Percentiles rank a stretch among this genome's conserved stretches.
These are phyloP conservation scores for Aphidoletes aphidimyza DNA, from an alignment of 2,888 invertebrate species.

Conservation along the genomic window DNA sequence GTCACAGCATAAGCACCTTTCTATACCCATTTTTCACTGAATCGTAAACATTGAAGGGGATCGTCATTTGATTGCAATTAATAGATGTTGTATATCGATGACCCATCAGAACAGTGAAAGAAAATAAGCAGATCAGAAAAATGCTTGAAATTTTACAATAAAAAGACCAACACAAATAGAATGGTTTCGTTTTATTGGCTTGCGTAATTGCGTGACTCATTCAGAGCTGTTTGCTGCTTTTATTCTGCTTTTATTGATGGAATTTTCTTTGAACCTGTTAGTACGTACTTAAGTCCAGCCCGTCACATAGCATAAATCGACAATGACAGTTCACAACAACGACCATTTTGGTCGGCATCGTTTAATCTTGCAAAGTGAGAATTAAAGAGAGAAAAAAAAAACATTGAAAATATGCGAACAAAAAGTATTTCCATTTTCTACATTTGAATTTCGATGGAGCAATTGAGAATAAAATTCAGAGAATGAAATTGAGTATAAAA, in stretches of 20 bases:
- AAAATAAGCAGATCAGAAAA: not conserved
- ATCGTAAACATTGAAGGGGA: no score
- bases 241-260: not conserved
- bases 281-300: not conserved
- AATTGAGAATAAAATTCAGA: not conserved
- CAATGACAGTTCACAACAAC: not conserved
- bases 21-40: not conserved
- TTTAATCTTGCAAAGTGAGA: not conserved
- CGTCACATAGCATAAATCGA: not conserved
- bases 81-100: not conserved
- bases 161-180: not conserved
- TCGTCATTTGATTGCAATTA: conserved; percentile 1
- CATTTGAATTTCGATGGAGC: not conserved
- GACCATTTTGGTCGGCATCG: not conserved
- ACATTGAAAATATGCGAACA: not conserved
- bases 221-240: not conserved
- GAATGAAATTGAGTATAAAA: not conserved
- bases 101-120: not conserved
- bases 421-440: not conserved
- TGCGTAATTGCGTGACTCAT: conserved; percentile 12
- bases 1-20: not conserved
- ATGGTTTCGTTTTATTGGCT: not conserved
- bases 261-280: conserved; percentile 12
- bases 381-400: not conserved
- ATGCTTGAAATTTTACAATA: not conserved